These are phyloP conservation scores for Labrus mixtus DNA, from an alignment of 2,113 vertebrate genomes.

Conservation along the genomic window DNA sequence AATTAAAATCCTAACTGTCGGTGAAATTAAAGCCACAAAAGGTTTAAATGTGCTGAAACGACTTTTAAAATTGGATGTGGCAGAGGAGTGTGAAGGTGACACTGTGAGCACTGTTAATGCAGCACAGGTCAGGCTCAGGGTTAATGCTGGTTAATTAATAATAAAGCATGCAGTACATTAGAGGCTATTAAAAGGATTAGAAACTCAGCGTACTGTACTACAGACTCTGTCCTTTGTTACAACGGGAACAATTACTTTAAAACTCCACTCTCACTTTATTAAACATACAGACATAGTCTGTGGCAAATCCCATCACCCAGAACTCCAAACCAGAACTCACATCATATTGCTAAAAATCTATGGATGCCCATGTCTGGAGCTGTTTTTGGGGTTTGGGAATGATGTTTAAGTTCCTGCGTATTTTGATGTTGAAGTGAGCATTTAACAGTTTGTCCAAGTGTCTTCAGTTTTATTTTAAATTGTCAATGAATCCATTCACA, in stretches of 20 bases:
- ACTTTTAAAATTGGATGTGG: conserved; percentile 18
- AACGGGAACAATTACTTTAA: background rate
- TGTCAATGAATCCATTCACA: background rate
- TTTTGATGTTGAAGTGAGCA: background rate
- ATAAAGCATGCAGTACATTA: conserved; percentile 1
- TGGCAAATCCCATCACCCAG: background rate
- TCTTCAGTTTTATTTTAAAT: background rate
- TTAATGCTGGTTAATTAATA: conserved; percentile 14
- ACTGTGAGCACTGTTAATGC: background rate
- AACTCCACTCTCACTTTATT: background rate
- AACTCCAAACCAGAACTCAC: background rate
- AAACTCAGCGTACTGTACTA: background rate
- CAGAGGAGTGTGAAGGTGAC: conserved; percentile 3
- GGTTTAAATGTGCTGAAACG: background rate
- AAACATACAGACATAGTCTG: background rate
- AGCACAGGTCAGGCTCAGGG: conserved; percentile 5
- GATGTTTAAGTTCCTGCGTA: no score
- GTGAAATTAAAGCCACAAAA: background rate
- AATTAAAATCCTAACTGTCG: background rate
- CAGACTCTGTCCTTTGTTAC: background rate
- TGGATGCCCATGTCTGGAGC: background rate
- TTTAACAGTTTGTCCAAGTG: no score
- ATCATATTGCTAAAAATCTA: background rate
- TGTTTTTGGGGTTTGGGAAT: no score
- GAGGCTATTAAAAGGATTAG: conserved; percentile 4